phyloP scores from a whole-genome alignment of 2,888 invertebrate species.

The Trichacis sp. region DNA sequence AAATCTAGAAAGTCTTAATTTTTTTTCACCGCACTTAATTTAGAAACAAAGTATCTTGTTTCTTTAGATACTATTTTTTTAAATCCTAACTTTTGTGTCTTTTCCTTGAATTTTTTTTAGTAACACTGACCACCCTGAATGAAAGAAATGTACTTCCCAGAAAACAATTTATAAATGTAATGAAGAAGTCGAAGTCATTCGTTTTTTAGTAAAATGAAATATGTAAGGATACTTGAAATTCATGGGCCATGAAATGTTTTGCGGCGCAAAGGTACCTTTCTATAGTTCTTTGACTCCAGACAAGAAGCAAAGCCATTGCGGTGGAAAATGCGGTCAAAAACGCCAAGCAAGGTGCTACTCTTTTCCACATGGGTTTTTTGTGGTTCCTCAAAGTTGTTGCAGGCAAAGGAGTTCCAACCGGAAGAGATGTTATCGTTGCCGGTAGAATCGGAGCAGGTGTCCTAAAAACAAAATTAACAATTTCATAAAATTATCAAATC shows the following conservation, averaged over 20 bases:
- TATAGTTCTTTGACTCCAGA: slow-evolving; percentile 82
- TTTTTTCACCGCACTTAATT: too few relatives aligned
- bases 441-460: slow-evolving; percentile 44
- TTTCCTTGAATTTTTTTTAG: too few relatives aligned
- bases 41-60: too few relatives aligned
- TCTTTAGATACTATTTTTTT: too few relatives aligned
- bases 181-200: too few relatives aligned
- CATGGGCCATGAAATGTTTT: not conserved
- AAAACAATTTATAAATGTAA: too few relatives aligned
- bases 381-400: slow-evolving; percentile 36
- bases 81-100: too few relatives aligned
- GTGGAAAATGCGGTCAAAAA: slow-evolving; percentile 85
- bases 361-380: slow-evolving; percentile 64
- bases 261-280: slow-evolving; percentile 74
- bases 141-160: too few relatives aligned
- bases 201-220: not conserved
- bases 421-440: slow-evolving; percentile 20
- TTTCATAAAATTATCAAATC: too few relatives aligned
- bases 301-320: slow-evolving; percentile 81
- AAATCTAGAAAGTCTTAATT: too few relatives aligned
- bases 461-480: slow-evolving; percentile 52
- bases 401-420: slow-evolving; percentile 25
- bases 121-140: too few relatives aligned
- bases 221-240: not conserved
- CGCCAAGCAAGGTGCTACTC: slow-evolving; percentile 77